Evolutionary conservation across 2,113 vertebrate genomes (phyloP), one percentile per base, ranked within the genome.

Genomic region (Cyprinus carpio): DNA sequence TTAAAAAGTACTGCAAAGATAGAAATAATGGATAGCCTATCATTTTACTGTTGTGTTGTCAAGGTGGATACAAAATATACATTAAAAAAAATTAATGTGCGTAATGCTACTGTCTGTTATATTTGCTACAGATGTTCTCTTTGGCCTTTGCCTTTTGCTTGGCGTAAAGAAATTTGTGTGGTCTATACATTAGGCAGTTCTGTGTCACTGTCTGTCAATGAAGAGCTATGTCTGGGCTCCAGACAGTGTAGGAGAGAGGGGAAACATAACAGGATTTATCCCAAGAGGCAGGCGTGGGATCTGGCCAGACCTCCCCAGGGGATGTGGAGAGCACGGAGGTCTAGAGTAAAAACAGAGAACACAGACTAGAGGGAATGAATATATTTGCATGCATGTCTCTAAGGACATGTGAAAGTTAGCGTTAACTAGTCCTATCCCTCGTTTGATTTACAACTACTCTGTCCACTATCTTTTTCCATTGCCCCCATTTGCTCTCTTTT

Each of bases 181-280:
- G 51, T 58, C 29, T 76, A 40, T 72, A n/a, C 51, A 78, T 79
- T 60, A 62, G 34, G 23, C 23, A 7, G 56, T 79, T 40, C 31
- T 43, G 40, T 79, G 11, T 62, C 31, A 25, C 23, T 79, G 54
- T 79, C 23, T 79, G 56, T 79, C 76, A 79, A 10, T 79, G 31
- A 79, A 27, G 56, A 62, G 76, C 23, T 4, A 2, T 3, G 43
- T 83, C 74, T 69, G 71, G 58, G n/a, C 77, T 67, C 76, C 62
- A 40, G 25, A 74, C 65, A 67, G 58, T 31, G 67, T 5, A 31
- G n/a, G 62, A 83, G 56, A 64, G 43, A 54, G 60, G 64, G 84
- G n/a, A 78, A 75, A n/a, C 12, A 65, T 75, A 84, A 43, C 43
- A 84, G 79, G 84, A 90, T 88, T 86, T 86, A 85, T 87, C 82